phyloP scores from a whole-genome alignment of 2,797 vertebrate species.

The Siniperca obscura region DNA sequence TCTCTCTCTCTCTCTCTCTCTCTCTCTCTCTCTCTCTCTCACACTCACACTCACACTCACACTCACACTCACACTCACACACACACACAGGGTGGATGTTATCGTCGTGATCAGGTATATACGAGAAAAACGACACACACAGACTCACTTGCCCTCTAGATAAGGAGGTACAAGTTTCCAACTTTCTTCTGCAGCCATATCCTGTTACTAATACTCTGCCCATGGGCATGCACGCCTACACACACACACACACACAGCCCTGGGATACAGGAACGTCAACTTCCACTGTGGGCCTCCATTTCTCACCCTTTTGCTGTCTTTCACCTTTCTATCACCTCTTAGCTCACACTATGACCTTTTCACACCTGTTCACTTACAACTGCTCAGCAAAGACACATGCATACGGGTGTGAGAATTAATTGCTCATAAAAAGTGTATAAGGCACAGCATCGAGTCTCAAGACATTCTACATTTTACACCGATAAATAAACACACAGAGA shows the following conservation, averaged over 20 bases:
- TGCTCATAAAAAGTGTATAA: slow-evolving; percentile 16
- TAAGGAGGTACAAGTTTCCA: slow-evolving; percentile 89
- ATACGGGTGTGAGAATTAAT: slow-evolving; percentile 10
- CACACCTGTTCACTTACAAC: slow-evolving; percentile 61
- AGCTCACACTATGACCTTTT: slow-evolving; percentile 66
- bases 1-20: too few relatives aligned
- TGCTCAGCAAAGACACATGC: slow-evolving; percentile 19
- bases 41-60: too few relatives aligned
- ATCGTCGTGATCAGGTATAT: slow-evolving; percentile 84
- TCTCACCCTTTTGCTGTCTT: slow-evolving; percentile 73
- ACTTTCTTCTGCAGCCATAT: slow-evolving; percentile 87
- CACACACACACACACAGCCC: slow-evolving; percentile 56
- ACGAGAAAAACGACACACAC: slow-evolving; percentile 85
- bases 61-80: slow-evolving; percentile 21
- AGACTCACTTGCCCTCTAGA: slow-evolving; percentile 87
- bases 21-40: too few relatives aligned
- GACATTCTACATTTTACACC: not conserved
- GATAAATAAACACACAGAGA: not conserved
- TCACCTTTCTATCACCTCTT: slow-evolving; percentile 74
- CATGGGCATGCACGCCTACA: slow-evolving; percentile 67
- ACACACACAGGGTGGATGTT: slow-evolving; percentile 70
- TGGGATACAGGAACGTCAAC: slow-evolving; percentile 81
- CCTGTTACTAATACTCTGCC: slow-evolving; percentile 92
- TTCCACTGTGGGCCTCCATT: slow-evolving; percentile 75
- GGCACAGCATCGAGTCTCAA: not conserved